Percentiles rank a stretch among this genome's conserved stretches.
Evolutionary conservation across 2,797 vertebrate genomes (phyloP).

Genomic region (Enteromius radiatus): DNA sequence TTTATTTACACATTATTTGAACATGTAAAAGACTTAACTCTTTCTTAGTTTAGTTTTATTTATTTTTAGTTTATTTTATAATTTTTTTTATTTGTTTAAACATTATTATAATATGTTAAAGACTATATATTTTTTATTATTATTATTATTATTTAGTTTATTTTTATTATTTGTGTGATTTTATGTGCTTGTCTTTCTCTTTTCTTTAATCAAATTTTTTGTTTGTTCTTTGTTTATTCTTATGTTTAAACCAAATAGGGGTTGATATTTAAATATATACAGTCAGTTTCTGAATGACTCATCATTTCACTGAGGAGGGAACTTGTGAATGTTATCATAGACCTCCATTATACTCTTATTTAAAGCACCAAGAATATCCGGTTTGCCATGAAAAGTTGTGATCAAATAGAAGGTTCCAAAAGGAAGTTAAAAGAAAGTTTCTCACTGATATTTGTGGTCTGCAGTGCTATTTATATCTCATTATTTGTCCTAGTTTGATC

Average conservation of each 20-base stretch:
- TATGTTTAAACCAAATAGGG: background rate
- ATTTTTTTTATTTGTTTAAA: background rate
- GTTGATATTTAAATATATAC: background rate
- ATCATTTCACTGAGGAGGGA: background rate
- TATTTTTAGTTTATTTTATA: background rate
- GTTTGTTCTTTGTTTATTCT: background rate
- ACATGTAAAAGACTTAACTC: background rate
- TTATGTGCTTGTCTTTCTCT: background rate
- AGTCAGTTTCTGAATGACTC: background rate
- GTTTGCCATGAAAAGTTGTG: background rate
- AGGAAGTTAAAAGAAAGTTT: background rate
- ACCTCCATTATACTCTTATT: background rate
- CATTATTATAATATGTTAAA: background rate
- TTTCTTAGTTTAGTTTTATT: background rate
- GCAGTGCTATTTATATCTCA: background rate
- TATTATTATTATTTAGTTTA: background rate
- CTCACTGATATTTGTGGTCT: background rate
- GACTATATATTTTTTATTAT: background rate
- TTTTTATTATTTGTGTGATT: background rate
- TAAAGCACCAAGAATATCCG: background rate
- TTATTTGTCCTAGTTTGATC: background rate
- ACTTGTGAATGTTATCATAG: background rate
- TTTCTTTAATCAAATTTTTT: background rate
- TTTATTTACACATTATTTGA: background rate
- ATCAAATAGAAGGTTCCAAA: background rate